Evolutionary conservation across 2,797 vertebrate species (phyloP).

Genomic region (Echeneis naucrates): DNA sequence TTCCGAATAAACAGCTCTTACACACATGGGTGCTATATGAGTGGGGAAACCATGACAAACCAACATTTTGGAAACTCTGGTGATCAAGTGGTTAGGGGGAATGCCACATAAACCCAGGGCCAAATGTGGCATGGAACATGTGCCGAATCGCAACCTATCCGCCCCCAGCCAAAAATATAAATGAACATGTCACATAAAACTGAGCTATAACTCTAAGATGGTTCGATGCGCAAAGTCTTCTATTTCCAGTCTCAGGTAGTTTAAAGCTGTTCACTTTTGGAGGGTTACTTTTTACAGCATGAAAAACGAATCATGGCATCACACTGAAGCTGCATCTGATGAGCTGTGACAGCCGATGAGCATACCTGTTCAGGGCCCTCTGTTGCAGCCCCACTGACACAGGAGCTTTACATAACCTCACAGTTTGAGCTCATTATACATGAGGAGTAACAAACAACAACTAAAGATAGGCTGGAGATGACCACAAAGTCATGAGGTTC

Average conservation of each 20-base stretch:
- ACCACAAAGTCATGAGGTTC: background rate
- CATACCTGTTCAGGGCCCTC: slow-evolving; percentile 27
- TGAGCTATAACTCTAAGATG: background rate
- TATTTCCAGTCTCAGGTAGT: background rate
- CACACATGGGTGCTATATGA: too few relatives aligned
- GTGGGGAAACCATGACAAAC: background rate
- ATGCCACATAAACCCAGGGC: too few relatives aligned
- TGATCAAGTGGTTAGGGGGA: too few relatives aligned
- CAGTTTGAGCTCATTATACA: slow-evolving; percentile 29
- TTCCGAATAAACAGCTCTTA: too few relatives aligned
- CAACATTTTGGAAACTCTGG: too few relatives aligned
- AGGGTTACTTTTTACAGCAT: slow-evolving; percentile 21
- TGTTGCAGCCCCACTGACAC: slow-evolving; percentile 25
- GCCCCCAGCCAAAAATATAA: background rate
- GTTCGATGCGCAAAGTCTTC: background rate
- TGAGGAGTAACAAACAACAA: slow-evolving; percentile 13
- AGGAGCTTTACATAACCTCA: slow-evolving; percentile 47
- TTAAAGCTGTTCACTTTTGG: background rate
- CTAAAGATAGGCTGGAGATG: slow-evolving; percentile 15
- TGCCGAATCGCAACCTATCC: too few relatives aligned
- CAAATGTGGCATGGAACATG: too few relatives aligned
- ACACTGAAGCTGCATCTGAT: background rate
- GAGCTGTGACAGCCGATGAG: slow-evolving; percentile 25
- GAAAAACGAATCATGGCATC: slow-evolving; percentile 8
- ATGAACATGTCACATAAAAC: background rate